These are phyloP conservation scores for Heliothis virescens DNA, from an alignment of 1,140 invertebrate species.

Conservation along the genomic window DNA sequence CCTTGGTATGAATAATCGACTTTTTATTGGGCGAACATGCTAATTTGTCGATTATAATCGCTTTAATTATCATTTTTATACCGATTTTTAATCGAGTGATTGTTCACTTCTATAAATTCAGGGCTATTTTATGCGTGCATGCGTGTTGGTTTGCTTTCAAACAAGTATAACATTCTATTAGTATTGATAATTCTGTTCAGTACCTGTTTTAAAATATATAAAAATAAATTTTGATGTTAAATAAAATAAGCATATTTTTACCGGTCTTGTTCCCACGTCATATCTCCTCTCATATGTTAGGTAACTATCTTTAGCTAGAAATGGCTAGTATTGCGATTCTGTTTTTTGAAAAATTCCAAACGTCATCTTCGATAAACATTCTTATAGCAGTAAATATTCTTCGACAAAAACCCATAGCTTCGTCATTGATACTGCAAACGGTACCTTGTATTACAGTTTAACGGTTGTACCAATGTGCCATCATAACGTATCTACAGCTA, in stretches of 20 bases:
- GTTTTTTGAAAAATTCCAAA: no score
- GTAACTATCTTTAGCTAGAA: no score
- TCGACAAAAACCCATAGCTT: background rate
- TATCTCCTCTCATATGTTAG: no score
- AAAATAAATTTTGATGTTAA: no score
- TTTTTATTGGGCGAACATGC: slow-evolving; percentile 24
- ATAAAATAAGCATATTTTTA: no score
- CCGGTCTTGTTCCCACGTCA: no score
- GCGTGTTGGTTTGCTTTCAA: background rate
- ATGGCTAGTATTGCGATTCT: no score
- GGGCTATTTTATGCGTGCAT: background rate
- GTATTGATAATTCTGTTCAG: no score
- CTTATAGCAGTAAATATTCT: no score
- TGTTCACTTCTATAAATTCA: slow-evolving; percentile 31
- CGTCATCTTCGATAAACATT: no score
- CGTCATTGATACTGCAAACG: slow-evolving; percentile 6
- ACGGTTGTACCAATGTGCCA: background rate
- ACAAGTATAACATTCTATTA: background rate
- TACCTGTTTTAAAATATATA: no score
- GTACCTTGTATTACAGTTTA: slow-evolving; percentile 10
- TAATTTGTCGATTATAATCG: slow-evolving; percentile 25
- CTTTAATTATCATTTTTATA: slow-evolving; percentile 20
- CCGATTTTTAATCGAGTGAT: slow-evolving; percentile 7
- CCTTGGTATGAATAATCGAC: slow-evolving; percentile 33
- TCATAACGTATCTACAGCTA: no score